Evolutionary conservation across 2,113 vertebrate genomes (phyloP).

Genomic region (Epinephelus lanceolatus): DNA sequence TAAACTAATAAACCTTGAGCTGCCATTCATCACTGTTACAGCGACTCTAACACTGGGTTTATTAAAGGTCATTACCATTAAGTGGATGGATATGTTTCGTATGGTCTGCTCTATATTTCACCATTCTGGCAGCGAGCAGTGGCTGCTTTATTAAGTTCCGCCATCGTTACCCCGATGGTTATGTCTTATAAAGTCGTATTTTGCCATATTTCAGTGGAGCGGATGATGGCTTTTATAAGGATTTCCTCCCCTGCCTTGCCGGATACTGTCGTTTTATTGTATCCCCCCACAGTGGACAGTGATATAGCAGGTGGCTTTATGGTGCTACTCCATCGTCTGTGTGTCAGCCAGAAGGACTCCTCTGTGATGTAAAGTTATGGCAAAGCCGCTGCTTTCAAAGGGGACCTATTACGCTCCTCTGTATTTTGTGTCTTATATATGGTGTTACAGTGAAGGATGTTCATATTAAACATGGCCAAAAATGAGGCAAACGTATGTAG

Average conservation of each 20-base stretch:
- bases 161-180: slow-evolving; percentile 62
- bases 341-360: slow-evolving; percentile 4
- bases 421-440: too few relatives aligned
- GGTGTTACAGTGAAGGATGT: too few relatives aligned
- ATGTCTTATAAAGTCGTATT: slow-evolving; percentile 69
- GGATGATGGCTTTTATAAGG: slow-evolving; percentile 67
- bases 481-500: too few relatives aligned
- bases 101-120: slow-evolving; percentile 62
- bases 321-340: slow-evolving; percentile 4
- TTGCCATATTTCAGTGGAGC: slow-evolving; percentile 64
- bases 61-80: slow-evolving; percentile 79
- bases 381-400: not conserved
- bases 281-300: slow-evolving; percentile 46
- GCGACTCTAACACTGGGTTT: slow-evolving; percentile 61
- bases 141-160: slow-evolving; percentile 70
- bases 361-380: not conserved
- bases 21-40: slow-evolving; percentile 67
- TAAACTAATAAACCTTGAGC: slow-evolving; percentile 63
- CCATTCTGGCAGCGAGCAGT: slow-evolving; percentile 33
- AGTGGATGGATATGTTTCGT: slow-evolving; percentile 70
- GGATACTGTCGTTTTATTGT: slow-evolving; percentile 48
- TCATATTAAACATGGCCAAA: too few relatives aligned
- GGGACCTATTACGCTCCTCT: too few relatives aligned
- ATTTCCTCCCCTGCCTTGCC: slow-evolving; percentile 25
- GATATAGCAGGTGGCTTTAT: slow-evolving; percentile 37